A percentile compares a stretch with the other conserved stretches of the same genome.
Conservation (phyloP, 2,888 invertebrate genomes). For the Drosophila mayaguana region DNA sequence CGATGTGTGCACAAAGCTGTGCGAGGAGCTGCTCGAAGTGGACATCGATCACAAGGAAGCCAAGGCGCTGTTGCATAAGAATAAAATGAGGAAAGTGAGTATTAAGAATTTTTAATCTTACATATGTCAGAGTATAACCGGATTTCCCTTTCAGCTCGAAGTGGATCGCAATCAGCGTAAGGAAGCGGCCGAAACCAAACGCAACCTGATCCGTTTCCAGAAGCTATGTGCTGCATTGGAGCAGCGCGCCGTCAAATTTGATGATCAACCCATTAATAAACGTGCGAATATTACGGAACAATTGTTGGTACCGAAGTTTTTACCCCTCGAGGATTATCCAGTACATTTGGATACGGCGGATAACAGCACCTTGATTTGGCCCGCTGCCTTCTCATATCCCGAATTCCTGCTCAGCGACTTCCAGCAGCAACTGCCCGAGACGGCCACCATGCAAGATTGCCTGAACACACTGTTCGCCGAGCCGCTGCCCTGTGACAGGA, state of each 20-base stretch:
- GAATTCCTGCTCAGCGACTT: conserved; percentile 95
- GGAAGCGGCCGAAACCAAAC: conserved; percentile 85
- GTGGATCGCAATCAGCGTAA: conserved; percentile 79
- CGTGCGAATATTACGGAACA: conserved; percentile 83
- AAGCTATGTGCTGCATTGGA: conserved; percentile 86
- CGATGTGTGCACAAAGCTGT: conserved; percentile 90
- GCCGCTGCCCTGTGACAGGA: conserved; percentile 90
- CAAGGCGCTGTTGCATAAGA: conserved; percentile 86
- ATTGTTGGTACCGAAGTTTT: conserved; percentile 88
- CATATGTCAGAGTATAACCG: background rate
- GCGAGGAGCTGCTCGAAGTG: conserved; percentile 88
- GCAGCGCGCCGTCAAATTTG: conserved; percentile 86
- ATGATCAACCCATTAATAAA: conserved; percentile 86
- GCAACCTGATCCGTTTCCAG: conserved; percentile 84
- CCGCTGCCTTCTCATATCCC: conserved; percentile 94
- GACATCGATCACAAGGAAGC: conserved; percentile 87
- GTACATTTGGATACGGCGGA: conserved; percentile 88
- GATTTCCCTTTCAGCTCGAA: conserved; percentile 56
- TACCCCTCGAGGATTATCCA: conserved; percentile 88
- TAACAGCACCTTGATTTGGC: conserved; percentile 90
- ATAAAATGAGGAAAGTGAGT: conserved; percentile 84
- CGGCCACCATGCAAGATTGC: conserved; percentile 88
- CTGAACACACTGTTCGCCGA: conserved; percentile 89
- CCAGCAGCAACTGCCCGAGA: conserved; percentile 92
- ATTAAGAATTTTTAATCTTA: background rate